These are phyloP conservation scores for Mactra quadrangularis DNA, from an alignment of 1,140 invertebrate genomes.

Conservation along the genomic window DNA sequence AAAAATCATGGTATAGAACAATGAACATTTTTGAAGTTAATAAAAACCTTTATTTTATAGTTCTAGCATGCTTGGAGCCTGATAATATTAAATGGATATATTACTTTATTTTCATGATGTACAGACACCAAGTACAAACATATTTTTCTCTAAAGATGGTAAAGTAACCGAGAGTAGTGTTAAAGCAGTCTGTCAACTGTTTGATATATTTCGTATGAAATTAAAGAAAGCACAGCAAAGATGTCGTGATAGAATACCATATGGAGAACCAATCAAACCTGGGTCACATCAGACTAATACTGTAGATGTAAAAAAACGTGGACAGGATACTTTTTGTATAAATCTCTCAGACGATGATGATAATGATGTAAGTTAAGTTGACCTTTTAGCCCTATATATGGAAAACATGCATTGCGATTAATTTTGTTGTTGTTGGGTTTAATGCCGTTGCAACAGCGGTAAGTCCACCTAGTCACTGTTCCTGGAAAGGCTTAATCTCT, in stretches of 20 bases:
- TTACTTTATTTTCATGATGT: constrained; percentile 2
- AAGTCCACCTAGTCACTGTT: too few species aligned
- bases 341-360: constrained; percentile 11
- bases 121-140: too few species aligned
- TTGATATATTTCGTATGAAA: constrained; percentile 25
- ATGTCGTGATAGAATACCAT: neutral
- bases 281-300: constrained; percentile 34
- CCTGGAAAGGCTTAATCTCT: too few species aligned
- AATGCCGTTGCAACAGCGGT: too few species aligned
- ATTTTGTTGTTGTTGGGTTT: neutral
- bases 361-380: neutral
- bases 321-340: constrained; percentile 8
- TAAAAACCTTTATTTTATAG: too few species aligned
- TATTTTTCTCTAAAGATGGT: neutral
- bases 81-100: neutral
- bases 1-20: too few species aligned
- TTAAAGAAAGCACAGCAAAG: constrained; percentile 38
- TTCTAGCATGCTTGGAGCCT: too few species aligned
- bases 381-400: neutral
- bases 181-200: constrained; percentile 17
- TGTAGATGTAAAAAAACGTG: constrained; percentile 36
- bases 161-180: neutral
- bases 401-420: neutral
- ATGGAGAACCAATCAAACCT: constrained; percentile 40
- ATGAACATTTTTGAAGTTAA: too few species aligned